A percentile compares a stretch with the other conserved stretches of the same genome.
phyloP scores from a whole-genome alignment of 2,888 invertebrate species.

The Hyalella azteca region DNA sequence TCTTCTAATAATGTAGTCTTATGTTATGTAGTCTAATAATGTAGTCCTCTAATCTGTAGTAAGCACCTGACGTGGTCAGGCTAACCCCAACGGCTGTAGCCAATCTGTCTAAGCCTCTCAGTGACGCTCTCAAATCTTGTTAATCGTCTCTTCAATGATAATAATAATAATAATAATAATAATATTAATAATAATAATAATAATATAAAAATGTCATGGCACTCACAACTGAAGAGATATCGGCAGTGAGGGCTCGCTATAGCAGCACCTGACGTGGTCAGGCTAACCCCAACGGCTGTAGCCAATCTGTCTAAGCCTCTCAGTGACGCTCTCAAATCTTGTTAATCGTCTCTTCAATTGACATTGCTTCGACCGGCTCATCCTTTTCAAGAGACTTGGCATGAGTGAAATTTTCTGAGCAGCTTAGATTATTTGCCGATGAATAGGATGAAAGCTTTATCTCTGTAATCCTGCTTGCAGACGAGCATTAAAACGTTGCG shows the following conservation, averaged over 20 bases:
- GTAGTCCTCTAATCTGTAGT: too few relatives aligned
- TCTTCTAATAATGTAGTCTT: too few relatives aligned
- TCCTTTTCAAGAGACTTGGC: constrained; percentile 17
- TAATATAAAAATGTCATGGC: too few relatives aligned
- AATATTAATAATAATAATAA: too few relatives aligned
- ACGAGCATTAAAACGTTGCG: too few relatives aligned
- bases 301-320: constrained; percentile 23
- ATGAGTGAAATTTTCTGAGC: constrained; percentile 23
- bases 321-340: constrained; percentile 32
- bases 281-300: neutral
- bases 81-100: too few relatives aligned
- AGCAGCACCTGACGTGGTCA: too few relatives aligned
- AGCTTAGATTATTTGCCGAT: constrained; percentile 11
- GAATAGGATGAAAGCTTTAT: neutral
- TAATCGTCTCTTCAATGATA: constrained; percentile 35
- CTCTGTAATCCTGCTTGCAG: neutral
- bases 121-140: constrained; percentile 30
- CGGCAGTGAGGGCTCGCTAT: too few relatives aligned
- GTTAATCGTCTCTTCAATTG: constrained; percentile 34
- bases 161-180: too few relatives aligned
- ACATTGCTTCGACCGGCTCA: neutral
- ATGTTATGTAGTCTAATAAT: too few relatives aligned
- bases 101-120: constrained; percentile 26
- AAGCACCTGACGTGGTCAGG: too few relatives aligned
- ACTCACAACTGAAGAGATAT: neutral